A percentile compares a stretch with the other conserved stretches of the same genome.
Evolutionary conservation across 2,888 invertebrate species (phyloP).

Genomic region (Drosophila conformis): DNA sequence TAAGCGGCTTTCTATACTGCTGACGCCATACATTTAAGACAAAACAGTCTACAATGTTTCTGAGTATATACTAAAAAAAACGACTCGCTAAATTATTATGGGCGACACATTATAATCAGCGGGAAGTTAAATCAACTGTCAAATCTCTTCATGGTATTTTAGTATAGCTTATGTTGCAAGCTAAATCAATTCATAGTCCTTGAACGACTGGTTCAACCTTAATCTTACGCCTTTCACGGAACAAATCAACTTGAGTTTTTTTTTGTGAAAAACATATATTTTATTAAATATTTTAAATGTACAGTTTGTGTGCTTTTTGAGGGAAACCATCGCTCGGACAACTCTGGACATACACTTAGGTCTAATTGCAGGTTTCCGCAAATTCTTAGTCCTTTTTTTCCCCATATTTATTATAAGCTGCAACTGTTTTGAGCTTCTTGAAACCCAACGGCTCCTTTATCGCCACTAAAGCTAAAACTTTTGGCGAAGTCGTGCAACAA

Average conservation of each 20-base stretch:
- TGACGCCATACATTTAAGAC: neutral
- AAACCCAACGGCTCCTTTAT: slow-evolving; percentile 35
- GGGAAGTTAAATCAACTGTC: neutral
- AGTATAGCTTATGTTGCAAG: neutral
- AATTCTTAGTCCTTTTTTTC: neutral
- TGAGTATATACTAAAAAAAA: neutral
- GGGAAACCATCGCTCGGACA: neutral
- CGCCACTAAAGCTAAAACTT: slow-evolving; percentile 31
- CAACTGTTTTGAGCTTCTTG: neutral
- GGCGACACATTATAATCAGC: neutral
- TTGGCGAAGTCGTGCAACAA: slow-evolving; percentile 2
- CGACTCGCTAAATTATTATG: neutral
- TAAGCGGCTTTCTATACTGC: slow-evolving; percentile 7
- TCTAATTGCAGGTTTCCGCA: neutral
- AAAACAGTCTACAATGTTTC: neutral
- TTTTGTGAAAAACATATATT: neutral
- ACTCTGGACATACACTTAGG: neutral
- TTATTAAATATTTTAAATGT: neutral
- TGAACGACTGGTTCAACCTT: neutral
- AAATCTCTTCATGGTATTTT: neutral
- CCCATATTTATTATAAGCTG: neutral
- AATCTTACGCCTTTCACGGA: too few relatives aligned
- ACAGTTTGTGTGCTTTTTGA: neutral
- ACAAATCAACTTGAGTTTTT: too few relatives aligned
- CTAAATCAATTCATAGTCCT: neutral